A percentile compares a stretch with the other conserved stretches of the same genome.
Conservation (phyloP, 2,888 invertebrate genomes). For the Anagyrus pseudococci region DNA sequence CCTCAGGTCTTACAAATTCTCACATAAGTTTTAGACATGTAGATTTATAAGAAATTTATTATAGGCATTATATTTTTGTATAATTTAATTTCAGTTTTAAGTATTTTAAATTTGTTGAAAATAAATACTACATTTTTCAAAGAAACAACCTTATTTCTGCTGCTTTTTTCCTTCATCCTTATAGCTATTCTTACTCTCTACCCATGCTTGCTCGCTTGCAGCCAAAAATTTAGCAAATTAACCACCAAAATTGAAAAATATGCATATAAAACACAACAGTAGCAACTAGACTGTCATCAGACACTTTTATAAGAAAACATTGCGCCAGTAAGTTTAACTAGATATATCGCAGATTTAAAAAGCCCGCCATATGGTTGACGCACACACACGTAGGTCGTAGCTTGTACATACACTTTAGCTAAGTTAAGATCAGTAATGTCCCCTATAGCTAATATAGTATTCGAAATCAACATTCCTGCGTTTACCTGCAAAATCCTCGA, state of each 20-base stretch:
- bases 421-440: too few species aligned
- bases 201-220: neutral
- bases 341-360: too few species aligned
- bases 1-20: slow-evolving; percentile 1
- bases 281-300: too few species aligned
- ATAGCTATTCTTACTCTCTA: neutral
- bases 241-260: too few species aligned
- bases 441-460: too few species aligned
- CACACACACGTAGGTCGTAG: too few species aligned
- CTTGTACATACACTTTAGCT: too few species aligned
- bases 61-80: slow-evolving; percentile 28
- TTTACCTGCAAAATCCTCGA: too few species aligned
- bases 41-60: slow-evolving; percentile 19
- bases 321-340: too few species aligned
- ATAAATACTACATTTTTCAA: slow-evolving; percentile 21
- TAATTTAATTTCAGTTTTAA: slow-evolving; percentile 24
- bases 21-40: slow-evolving; percentile 7
- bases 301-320: too few species aligned
- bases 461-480: too few species aligned
- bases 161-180: neutral
- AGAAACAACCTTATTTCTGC: neutral
- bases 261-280: neutral
- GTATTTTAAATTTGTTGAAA: slow-evolving; percentile 25
- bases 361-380: too few species aligned
- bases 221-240: neutral